Evolutionary conservation across 2,797 vertebrate species (phyloP).

Genomic region (Sebastes steindachneri): DNA sequence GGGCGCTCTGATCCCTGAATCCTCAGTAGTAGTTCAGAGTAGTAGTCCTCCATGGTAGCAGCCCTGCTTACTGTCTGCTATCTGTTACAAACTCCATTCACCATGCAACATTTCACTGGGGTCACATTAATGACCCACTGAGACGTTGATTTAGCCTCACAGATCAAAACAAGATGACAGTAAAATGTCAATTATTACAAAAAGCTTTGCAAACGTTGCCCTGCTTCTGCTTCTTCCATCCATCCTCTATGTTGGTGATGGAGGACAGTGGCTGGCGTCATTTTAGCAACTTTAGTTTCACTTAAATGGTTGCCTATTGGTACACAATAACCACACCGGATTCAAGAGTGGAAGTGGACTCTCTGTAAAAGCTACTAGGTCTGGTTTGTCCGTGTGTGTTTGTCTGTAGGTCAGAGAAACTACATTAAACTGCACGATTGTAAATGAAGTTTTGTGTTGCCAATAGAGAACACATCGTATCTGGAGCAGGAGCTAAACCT

Average conservation of each 20-base stretch:
- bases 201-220: background rate
- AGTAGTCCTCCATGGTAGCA: too few species aligned
- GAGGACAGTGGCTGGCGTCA: background rate
- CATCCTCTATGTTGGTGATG: background rate
- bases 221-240: too few species aligned
- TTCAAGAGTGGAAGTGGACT: background rate
- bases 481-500: background rate
- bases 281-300: background rate
- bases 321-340: background rate
- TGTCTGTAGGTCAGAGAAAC: background rate
- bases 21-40: background rate
- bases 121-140: background rate
- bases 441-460: background rate
- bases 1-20: slow-evolving; percentile 30
- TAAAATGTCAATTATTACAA: background rate
- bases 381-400: background rate
- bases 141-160: background rate
- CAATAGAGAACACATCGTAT: too few species aligned
- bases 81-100: background rate
- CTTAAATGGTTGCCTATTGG: background rate
- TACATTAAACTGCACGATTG: background rate
- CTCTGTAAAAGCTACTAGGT: background rate
- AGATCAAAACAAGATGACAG: background rate
- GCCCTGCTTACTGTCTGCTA: background rate
- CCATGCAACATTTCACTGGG: background rate